Conservation (phyloP, 2,797 vertebrate genomes). For the Lacerta viridis region DNA sequence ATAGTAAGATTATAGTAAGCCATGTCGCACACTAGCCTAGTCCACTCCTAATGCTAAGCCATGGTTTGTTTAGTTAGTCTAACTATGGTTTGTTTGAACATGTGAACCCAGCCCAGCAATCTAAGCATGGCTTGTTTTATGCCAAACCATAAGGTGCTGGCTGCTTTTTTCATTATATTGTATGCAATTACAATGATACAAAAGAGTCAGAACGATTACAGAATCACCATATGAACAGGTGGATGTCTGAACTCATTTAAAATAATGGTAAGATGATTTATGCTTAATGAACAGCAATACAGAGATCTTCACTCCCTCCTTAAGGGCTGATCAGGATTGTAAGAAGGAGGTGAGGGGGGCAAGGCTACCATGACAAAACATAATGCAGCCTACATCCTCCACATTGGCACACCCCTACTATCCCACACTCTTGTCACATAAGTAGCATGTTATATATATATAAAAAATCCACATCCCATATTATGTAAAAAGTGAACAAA, state of each 20-base stretch:
- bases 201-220: neutral
- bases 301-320: neutral
- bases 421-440: neutral
- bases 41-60: too few relatives aligned
- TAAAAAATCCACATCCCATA: neutral
- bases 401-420: too few relatives aligned
- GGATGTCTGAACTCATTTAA: neutral
- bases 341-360: neutral
- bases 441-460: neutral
- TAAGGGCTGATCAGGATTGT: neutral
- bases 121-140: neutral
- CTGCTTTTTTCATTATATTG: too few relatives aligned
- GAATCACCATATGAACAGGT: neutral
- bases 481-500: neutral
- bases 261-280: neutral
- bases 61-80: too few relatives aligned
- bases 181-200: neutral
- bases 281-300: neutral
- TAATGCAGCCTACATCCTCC: neutral
- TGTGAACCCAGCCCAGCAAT: neutral
- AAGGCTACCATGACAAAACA: neutral
- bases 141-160: neutral
- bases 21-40: too few relatives aligned
- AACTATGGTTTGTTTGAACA: neutral
- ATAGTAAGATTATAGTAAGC: neutral